Evolutionary conservation across 1,140 invertebrate species (phyloP).

Genomic region (Dendrolimus kikuchii): DNA sequence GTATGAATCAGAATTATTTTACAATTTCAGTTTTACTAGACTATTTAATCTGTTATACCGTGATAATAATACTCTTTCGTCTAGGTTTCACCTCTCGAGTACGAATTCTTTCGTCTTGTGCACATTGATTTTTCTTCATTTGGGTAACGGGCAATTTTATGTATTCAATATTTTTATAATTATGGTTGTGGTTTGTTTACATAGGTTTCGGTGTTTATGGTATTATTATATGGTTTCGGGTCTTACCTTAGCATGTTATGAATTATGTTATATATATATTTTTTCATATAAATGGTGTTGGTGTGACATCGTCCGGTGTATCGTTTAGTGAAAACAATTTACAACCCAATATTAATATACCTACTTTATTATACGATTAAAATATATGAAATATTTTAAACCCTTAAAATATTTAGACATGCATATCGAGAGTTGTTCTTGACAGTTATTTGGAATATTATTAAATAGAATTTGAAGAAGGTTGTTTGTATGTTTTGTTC

Average conservation of each 20-base stretch:
- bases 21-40: too few relatives aligned
- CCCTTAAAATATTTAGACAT: too few relatives aligned
- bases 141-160: slow-evolving; percentile 34
- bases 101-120: slow-evolving; percentile 44
- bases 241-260: slow-evolving; percentile 23
- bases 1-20: too few relatives aligned
- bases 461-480: too few relatives aligned
- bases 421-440: too few relatives aligned
- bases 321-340: slow-evolving; percentile 14
- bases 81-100: slow-evolving; percentile 8
- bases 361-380: not conserved
- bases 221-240: too few relatives aligned
- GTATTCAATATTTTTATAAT: slow-evolving; percentile 24
- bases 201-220: too few relatives aligned
- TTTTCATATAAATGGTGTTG: slow-evolving; percentile 41
- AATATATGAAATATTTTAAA: too few relatives aligned
- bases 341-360: slow-evolving; percentile 8
- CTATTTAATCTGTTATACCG: not conserved
- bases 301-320: slow-evolving; percentile 53
- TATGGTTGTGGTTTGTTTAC: slow-evolving; percentile 36
- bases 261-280: slow-evolving; percentile 15
- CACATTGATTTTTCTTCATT: slow-evolving; percentile 35
- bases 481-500: too few relatives aligned
- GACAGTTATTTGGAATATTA: too few relatives aligned
- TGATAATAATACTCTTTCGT: slow-evolving; percentile 1